Percentiles rank a stretch among this genome's conserved stretches.
These are phyloP conservation scores for Alentia gelatinosa DNA, from an alignment of 2,888 invertebrate genomes.

Conservation along the genomic window DNA sequence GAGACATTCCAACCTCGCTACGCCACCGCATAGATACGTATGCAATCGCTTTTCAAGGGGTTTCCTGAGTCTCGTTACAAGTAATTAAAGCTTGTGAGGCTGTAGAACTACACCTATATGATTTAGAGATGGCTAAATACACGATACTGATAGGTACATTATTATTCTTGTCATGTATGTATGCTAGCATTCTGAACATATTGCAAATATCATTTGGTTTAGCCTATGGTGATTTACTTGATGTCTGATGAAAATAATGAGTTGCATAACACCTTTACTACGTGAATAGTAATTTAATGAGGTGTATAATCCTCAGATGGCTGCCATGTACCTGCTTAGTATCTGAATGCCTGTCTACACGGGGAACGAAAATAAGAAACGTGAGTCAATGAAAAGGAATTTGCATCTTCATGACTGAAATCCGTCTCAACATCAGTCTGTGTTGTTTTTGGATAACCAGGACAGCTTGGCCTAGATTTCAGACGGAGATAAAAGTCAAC, in stretches of 20 bases:
- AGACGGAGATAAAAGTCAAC: neutral
- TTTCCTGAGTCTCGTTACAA: neutral
- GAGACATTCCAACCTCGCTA: neutral
- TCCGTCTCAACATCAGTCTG: neutral
- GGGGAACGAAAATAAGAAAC: neutral
- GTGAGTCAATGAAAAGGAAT: conserved; percentile 26
- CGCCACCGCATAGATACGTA: neutral
- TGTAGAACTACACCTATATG: too few species aligned
- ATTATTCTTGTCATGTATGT: too few species aligned
- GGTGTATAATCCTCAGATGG: too few species aligned
- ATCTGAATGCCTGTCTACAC: too few species aligned
- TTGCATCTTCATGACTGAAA: neutral
- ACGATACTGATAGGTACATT: too few species aligned
- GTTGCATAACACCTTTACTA: too few species aligned
- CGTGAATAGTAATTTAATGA: too few species aligned
- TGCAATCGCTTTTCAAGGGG: neutral
- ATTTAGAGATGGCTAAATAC: too few species aligned
- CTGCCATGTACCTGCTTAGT: neutral
- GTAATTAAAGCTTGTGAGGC: neutral
- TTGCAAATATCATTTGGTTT: too few species aligned
- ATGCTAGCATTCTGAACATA: too few species aligned
- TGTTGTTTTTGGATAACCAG: neutral
- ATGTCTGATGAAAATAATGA: too few species aligned
- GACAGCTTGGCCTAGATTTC: neutral
- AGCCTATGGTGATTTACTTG: too few species aligned